Base-by-base conservation (phyloP, 1,140 invertebrate species). In the Cherax destructor region DNA sequence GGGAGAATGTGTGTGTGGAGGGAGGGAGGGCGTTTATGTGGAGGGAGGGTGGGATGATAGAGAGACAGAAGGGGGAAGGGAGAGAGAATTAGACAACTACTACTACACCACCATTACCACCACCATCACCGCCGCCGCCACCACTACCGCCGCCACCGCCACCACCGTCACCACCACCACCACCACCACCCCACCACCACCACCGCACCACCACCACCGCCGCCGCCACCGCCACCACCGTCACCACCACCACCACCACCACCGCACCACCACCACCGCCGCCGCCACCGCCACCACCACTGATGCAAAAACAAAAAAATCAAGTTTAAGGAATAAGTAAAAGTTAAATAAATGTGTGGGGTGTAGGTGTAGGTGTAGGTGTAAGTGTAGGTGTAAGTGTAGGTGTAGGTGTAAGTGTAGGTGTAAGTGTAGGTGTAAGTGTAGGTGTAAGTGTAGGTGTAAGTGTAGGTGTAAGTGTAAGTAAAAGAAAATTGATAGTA, bases 141-240 rank as follows among this genome's bases (percentile, higher is more conserved):
- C 65, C n/a, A 69, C 65, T 69, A 69, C 65, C n/a, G n/a, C 65
- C n/a, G n/a, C 65, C n/a, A 69, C 65, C n/a, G n/a, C n/a, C n/a
- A n/a, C n/a, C n/a, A n/a, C n/a, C n/a, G n/a, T n/a, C n/a, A n/a
- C n/a, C n/a, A n/a, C n/a, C n/a, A n/a, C n/a, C n/a, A n/a, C n/a
- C n/a, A n/a, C n/a, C n/a, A n/a, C n/a, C n/a, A n/a, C n/a, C n/a
- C n/a, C n/a, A n/a, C n/a, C n/a, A n/a, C n/a, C n/a, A n/a, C n/a
- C n/a, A n/a, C n/a, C n/a, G n/a, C n/a, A n/a, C n/a, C n/a, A n/a
- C n/a, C n/a, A n/a, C n/a, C n/a, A n/a, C n/a, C n/a, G n/a, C n/a
- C n/a, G n/a, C 65, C 11, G n/a, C 65, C n/a, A 69, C 65, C n/a
- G n/a, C 65, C n/a, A 69, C 65, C n/a, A 69, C 65, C n/a, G n/a